phyloP scores from a whole-genome alignment of 2,888 invertebrate genomes.

The Nephrotoma appendiculata region DNA sequence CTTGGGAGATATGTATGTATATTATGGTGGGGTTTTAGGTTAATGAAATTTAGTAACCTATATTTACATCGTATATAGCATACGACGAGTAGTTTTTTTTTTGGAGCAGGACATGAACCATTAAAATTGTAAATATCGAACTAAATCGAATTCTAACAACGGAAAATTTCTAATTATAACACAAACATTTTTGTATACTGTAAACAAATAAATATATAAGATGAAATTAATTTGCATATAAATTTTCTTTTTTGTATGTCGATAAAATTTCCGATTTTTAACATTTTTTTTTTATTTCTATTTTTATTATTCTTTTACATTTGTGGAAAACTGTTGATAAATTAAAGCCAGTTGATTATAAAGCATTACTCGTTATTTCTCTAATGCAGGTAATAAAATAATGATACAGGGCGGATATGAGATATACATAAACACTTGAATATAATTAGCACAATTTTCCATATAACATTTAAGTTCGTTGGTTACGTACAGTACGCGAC shows the following conservation, averaged over 20 bases:
- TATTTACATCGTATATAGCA: no score
- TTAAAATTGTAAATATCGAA: no score
- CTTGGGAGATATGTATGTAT: no score
- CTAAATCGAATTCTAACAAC: background rate
- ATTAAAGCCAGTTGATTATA: background rate
- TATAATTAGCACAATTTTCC: background rate
- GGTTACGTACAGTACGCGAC: background rate
- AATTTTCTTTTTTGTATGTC: background rate
- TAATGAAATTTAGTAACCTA: no score
- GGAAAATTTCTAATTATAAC: background rate
- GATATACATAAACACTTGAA: background rate
- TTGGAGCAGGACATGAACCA: no score
- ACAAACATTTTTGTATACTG: background rate
- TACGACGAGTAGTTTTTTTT: no score
- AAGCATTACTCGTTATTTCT: background rate
- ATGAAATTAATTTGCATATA: background rate
- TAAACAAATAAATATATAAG: background rate
- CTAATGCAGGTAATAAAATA: background rate
- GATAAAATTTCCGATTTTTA: background rate
- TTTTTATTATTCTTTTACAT: background rate
- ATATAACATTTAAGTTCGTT: background rate
- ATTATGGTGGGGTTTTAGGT: no score
- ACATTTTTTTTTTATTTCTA: background rate
- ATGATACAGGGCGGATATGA: background rate
- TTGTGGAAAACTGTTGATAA: background rate